Evolutionary conservation across 2,888 invertebrate species (phyloP).

Genomic region (Diploptera punctata): DNA sequence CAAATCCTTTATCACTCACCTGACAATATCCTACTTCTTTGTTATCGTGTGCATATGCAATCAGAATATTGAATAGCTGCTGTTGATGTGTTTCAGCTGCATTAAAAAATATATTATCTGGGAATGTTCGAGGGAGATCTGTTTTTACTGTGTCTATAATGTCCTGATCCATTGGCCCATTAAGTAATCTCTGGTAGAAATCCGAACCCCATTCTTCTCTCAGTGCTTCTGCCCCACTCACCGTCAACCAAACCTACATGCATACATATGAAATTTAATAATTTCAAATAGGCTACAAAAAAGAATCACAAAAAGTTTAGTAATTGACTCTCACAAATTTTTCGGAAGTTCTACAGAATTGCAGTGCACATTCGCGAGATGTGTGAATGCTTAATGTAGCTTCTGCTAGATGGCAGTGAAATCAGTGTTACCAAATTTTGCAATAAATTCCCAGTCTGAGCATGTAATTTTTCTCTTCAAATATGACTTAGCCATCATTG

Average conservation of each 20-base stretch:
- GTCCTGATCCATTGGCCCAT: conserved; percentile 71
- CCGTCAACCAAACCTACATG: conserved; percentile 78
- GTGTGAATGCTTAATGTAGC: too few relatives aligned
- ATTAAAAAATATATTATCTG: conserved; percentile 92
- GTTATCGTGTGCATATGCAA: conserved; percentile 90
- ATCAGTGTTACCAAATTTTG: too few relatives aligned
- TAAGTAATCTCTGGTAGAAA: conserved; percentile 64
- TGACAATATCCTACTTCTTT: conserved; percentile 90
- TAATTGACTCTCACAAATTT: too few relatives aligned
- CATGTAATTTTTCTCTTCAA: too few relatives aligned
- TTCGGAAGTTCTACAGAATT: too few relatives aligned
- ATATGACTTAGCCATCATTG: too few relatives aligned
- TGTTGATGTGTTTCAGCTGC: conserved; percentile 72
- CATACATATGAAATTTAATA: background rate
- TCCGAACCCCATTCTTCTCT: conserved; percentile 60
- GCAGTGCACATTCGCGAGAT: too few relatives aligned
- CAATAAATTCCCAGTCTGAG: too few relatives aligned
- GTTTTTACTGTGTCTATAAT: conserved; percentile 83
- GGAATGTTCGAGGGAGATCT: conserved; percentile 92
- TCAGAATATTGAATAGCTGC: conserved; percentile 83
- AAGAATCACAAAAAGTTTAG: too few relatives aligned
- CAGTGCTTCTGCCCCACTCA: conserved; percentile 79
- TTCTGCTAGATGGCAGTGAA: too few relatives aligned
- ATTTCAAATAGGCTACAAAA: too few relatives aligned
- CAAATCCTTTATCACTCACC: too few relatives aligned